These are phyloP conservation scores for Danio kyathit DNA, from an alignment of 2,797 vertebrate species.

Conservation along the genomic window DNA sequence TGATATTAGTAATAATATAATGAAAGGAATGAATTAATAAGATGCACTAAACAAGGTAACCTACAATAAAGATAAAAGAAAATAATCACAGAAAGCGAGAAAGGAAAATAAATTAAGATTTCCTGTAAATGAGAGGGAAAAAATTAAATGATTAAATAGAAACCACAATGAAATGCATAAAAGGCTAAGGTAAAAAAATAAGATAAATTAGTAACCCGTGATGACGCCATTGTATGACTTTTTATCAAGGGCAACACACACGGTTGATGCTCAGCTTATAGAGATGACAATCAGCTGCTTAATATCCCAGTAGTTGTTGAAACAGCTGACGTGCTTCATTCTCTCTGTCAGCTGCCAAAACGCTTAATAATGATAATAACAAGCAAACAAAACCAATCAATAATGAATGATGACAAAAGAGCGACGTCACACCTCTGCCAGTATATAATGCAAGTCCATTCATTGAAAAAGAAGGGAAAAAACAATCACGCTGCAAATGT, in stretches of 20 bases:
- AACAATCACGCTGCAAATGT: not conserved
- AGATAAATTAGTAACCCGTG: not conserved
- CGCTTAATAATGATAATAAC: not conserved
- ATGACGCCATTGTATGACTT: no score
- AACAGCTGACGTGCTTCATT: constrained; percentile 50
- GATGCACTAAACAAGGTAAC: not conserved
- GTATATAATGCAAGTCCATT: constrained; percentile 25
- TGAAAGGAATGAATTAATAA: not conserved
- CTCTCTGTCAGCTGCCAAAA: constrained; percentile 28
- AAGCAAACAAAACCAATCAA: constrained; percentile 44
- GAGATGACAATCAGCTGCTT: constrained; percentile 21
- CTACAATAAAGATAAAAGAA: not conserved
- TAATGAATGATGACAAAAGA: constrained; percentile 39
- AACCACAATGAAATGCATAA: not conserved
- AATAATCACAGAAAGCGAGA: not conserved
- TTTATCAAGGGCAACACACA: constrained; percentile 28
- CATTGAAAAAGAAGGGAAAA: no score
- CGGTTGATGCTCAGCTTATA: constrained; percentile 4
- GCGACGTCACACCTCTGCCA: not conserved
- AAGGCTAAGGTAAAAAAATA: not conserved
- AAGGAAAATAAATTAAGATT: not conserved
- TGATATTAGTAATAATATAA: not conserved
- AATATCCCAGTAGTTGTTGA: constrained; percentile 47
- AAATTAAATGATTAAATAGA: not conserved
- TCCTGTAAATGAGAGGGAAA: no score